Conservation (phyloP, 2,888 invertebrate species). For the Cephus pygmeus region DNA sequence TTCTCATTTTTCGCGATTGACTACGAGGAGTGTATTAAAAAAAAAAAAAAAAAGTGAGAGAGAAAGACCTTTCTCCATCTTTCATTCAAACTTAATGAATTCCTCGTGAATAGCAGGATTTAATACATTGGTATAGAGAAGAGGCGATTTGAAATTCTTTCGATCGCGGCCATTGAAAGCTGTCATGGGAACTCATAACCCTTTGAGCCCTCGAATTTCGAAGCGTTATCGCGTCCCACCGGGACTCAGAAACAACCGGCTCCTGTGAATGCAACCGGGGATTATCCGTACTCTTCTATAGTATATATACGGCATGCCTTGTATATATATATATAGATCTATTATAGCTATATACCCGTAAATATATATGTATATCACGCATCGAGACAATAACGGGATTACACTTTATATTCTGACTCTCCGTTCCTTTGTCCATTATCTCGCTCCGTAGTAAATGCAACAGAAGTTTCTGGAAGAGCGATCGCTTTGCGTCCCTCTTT, state of each 20-base stretch:
- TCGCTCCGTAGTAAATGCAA: constrained; percentile 10
- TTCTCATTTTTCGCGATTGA: no score
- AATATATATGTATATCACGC: constrained; percentile 31
- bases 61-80: neutral
- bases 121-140: neutral
- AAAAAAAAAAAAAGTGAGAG: no score
- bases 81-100: neutral
- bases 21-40: no score
- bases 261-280: constrained; percentile 19
- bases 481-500: no score
- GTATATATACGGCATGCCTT: no score
- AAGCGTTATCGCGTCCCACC: constrained; percentile 35
- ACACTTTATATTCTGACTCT: constrained; percentile 28
- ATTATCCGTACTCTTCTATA: constrained; percentile 12
- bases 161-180: constrained; percentile 18
- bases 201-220: constrained; percentile 34
- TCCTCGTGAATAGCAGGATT: constrained; percentile 3
- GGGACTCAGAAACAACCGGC: constrained; percentile 24
- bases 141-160: constrained; percentile 20
- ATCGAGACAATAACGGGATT: constrained; percentile 45
- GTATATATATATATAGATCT: no score
- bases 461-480: constrained; percentile 8
- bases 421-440: constrained; percentile 21
- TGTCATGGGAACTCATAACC: constrained; percentile 31
- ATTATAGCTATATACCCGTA: no score